phyloP scores from a whole-genome alignment of 2,113 vertebrate genomes.

The Paradisaea rubra region DNA sequence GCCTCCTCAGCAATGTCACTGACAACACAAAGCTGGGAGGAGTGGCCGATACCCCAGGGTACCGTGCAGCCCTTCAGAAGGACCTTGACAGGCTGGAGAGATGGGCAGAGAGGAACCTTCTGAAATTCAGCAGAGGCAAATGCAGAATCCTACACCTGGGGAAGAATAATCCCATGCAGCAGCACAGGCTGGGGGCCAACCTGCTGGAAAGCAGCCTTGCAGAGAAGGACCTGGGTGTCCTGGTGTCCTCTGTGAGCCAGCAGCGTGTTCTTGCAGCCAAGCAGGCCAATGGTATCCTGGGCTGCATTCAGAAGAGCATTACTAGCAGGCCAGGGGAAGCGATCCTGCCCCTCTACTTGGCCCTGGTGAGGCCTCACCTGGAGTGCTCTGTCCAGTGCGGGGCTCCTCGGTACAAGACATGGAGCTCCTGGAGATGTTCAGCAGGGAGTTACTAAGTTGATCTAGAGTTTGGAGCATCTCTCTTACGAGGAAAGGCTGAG shows the following conservation, averaged over 20 bases:
- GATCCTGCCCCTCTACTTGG: neutral
- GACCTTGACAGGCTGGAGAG: neutral
- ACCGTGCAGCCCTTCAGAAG: neutral
- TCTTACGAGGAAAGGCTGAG: neutral
- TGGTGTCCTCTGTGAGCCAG: neutral
- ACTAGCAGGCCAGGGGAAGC: neutral
- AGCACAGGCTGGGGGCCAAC: neutral
- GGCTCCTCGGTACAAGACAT: neutral
- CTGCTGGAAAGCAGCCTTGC: neutral
- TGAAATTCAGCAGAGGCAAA: neutral
- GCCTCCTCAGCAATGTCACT: neutral
- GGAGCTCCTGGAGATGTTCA: neutral
- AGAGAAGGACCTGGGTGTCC: fast-evolving
- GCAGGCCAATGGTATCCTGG: neutral
- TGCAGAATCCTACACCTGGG: fast-evolving
- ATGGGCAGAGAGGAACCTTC: neutral
- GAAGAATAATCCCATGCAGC: fast-evolving
- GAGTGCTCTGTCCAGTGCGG: neutral
- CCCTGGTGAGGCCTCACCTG: neutral
- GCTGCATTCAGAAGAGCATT: fast-evolving
- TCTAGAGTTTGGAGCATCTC: neutral
- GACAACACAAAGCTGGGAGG: neutral
- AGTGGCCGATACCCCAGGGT: neutral
- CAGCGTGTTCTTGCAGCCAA: neutral
- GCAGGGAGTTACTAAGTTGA: neutral